Conservation (phyloP, 2,113 vertebrate species). For the cattle (Bos taurus) region DNA sequence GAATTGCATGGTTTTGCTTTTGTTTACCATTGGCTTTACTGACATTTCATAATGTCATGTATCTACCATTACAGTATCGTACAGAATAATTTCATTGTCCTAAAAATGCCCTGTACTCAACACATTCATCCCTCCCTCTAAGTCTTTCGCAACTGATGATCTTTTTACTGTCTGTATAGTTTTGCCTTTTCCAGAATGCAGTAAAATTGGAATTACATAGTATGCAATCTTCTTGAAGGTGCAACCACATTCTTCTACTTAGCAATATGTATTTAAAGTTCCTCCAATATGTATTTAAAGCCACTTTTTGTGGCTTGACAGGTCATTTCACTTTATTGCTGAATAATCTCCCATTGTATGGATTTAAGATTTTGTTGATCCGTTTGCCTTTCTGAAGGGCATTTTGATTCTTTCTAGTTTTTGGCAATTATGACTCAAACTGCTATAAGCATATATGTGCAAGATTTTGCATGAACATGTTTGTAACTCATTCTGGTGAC, state of each 20-base stretch:
- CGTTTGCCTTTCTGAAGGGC: not conserved
- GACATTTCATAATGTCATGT: not conserved
- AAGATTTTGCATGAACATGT: not conserved
- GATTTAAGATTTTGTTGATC: not conserved
- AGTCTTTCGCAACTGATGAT: not conserved
- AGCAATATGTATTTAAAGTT: not conserved
- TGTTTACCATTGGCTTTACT: not conserved
- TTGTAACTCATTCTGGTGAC: not conserved
- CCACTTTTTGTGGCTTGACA: not conserved
- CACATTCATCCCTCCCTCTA: not conserved
- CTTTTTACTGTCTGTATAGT: not conserved
- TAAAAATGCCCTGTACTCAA: not conserved
- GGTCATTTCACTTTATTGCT: not conserved
- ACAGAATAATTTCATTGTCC: not conserved
- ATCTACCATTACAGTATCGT: not conserved
- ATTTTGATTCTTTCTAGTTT: not conserved
- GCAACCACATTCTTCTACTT: not conserved
- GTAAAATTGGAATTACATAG: not conserved
- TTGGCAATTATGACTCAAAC: not conserved
- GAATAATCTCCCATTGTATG: not conserved
- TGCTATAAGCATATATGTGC: not conserved
- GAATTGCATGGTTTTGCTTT: not conserved
- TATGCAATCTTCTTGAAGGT: not conserved
- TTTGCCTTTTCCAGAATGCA: not conserved
- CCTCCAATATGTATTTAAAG: not conserved